These are phyloP conservation scores for Macrophya alboannulata DNA, from an alignment of 2,888 invertebrate species.

Conservation along the genomic window DNA sequence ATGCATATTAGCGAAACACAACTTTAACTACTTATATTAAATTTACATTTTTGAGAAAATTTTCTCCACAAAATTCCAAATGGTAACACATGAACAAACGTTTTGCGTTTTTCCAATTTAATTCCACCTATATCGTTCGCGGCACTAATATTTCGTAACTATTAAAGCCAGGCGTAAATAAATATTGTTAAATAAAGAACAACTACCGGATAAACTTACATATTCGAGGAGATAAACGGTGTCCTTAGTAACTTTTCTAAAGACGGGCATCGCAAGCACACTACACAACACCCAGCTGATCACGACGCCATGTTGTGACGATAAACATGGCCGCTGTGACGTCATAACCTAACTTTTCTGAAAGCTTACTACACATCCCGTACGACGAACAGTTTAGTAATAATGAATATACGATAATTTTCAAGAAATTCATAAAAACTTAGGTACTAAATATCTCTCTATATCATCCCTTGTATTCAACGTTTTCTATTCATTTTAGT, in stretches of 20 bases:
- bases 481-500: not conserved
- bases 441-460: not conserved
- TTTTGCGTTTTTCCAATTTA: slow-evolving; percentile 69
- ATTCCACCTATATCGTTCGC: slow-evolving; percentile 19
- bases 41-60: slow-evolving; percentile 28
- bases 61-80: slow-evolving; percentile 60
- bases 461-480: not conserved
- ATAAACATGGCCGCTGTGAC: slow-evolving; percentile 69
- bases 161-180: not conserved
- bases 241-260: slow-evolving; percentile 74
- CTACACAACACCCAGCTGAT: slow-evolving; percentile 80
- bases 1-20: slow-evolving; percentile 38
- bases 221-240: slow-evolving; percentile 74
- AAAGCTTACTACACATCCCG: not conserved
- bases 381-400: not conserved
- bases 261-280: slow-evolving; percentile 78
- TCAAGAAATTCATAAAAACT: not conserved
- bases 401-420: not conserved
- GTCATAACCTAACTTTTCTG: slow-evolving; percentile 50
- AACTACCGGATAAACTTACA: slow-evolving; percentile 73
- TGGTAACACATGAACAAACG: slow-evolving; percentile 70
- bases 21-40: not conserved
- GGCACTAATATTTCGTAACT: not conserved
- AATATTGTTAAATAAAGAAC: slow-evolving; percentile 34
- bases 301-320: slow-evolving; percentile 79